Percentiles rank a stretch among this genome's conserved stretches.
These are phyloP conservation scores for Lepilemur septentrionalis DNA, from an alignment of 2,797 vertebrate species.

Conservation along the genomic window DNA sequence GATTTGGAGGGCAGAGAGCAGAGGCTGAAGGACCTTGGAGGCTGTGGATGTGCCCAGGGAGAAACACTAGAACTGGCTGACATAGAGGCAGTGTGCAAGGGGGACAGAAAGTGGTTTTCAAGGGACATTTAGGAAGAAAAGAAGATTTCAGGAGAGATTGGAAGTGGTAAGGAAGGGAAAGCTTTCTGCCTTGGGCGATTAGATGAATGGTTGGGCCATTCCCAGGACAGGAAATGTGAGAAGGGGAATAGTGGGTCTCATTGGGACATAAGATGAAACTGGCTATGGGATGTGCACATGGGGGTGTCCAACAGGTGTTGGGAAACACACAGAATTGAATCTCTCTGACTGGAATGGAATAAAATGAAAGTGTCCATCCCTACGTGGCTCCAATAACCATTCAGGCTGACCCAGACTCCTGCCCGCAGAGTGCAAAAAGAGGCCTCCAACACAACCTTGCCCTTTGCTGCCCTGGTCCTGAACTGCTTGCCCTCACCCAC, in stretches of 20 bases:
- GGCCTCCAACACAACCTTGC: background rate
- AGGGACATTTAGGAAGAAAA: background rate
- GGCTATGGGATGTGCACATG: rapidly evolving
- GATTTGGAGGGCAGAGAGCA: background rate
- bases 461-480: background rate
- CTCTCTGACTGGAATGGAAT: background rate
- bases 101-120: background rate
- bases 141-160: background rate
- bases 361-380: background rate
- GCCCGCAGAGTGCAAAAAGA: background rate
- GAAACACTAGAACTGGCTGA: background rate
- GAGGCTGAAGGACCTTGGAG: background rate
- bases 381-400: background rate
- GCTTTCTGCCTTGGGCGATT: background rate
- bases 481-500: background rate
- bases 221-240: background rate
- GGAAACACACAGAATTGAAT: background rate
- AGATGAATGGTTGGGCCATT: background rate
- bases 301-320: background rate
- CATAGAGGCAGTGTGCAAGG: background rate
- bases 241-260: background rate
- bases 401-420: background rate
- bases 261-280: background rate
- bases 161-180: background rate
- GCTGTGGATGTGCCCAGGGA: background rate